A percentile compares a stretch with the other conserved stretches of the same genome.
Evolutionary conservation across 2,888 invertebrate species (phyloP).

Genomic region (Sphaerophoria taeniata): DNA sequence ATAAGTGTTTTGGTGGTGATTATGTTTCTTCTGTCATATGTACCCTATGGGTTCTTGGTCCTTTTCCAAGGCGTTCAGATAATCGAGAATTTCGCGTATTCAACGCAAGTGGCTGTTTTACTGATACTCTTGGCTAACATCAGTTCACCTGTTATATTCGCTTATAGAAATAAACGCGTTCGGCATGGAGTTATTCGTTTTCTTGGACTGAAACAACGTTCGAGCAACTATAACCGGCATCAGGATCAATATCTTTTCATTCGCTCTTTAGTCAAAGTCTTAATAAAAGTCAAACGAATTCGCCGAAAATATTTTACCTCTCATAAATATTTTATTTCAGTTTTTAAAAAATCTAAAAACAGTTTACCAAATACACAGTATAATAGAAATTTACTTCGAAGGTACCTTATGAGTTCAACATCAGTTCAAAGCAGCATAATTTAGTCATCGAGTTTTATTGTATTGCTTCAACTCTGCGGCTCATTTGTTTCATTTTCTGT

Average conservation of each 20-base stretch:
- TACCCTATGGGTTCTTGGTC: constrained; percentile 82
- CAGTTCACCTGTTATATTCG: constrained; percentile 82
- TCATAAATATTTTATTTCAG: constrained; percentile 80
- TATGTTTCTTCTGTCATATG: constrained; percentile 82
- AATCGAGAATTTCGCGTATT: constrained; percentile 79
- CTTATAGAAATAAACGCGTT: constrained; percentile 83
- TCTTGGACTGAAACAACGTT: constrained; percentile 79
- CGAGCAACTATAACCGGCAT: constrained; percentile 76
- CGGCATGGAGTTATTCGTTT: constrained; percentile 82
- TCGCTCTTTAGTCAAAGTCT: constrained; percentile 71
- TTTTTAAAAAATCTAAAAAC: constrained; percentile 41
- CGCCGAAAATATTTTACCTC: constrained; percentile 81
- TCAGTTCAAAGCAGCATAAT: constrained; percentile 53
- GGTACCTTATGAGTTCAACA: constrained; percentile 38
- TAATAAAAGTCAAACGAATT: constrained; percentile 79
- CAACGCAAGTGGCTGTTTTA: constrained; percentile 81
- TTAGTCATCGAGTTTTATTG: too few species aligned
- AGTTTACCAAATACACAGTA: constrained; percentile 41
- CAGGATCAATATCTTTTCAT: constrained; percentile 79
- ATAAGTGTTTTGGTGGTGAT: constrained; percentile 86
- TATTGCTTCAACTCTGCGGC: too few species aligned
- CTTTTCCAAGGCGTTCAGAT: constrained; percentile 80
- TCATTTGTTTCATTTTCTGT: too few species aligned
- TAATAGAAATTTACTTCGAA: constrained; percentile 35
- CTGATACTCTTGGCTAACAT: constrained; percentile 82